phyloP scores from a whole-genome alignment of 53 echinoderm and acorn worm genomes.

The Echinometra lucunter region DNA sequence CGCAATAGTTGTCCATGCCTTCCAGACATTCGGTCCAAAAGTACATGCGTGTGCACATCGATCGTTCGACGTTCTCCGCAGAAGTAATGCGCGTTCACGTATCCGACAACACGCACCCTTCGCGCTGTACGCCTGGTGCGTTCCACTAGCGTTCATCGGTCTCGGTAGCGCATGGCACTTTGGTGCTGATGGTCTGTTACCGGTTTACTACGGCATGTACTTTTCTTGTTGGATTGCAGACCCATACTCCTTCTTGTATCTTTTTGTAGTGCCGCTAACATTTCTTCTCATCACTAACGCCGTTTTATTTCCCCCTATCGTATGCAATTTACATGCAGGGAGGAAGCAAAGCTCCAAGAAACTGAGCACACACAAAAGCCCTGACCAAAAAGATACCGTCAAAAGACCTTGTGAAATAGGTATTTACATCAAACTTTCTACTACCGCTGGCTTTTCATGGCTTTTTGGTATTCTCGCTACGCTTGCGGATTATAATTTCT shows the following conservation, averaged over 20 bases:
- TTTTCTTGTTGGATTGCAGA: constrained; percentile 91
- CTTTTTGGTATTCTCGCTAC: constrained; percentile 79
- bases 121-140: constrained; percentile 91
- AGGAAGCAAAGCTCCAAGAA: constrained; percentile 1
- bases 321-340: constrained; percentile 73
- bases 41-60: constrained; percentile 20
- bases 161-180: constrained; percentile 76
- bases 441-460: constrained; percentile 94
- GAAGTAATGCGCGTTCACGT: constrained; percentile 47
- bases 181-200: constrained; percentile 74
- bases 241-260: constrained; percentile 75
- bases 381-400: constrained; percentile 16
- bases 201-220: constrained; percentile 83
- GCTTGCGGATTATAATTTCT: constrained; percentile 59
- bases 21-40: constrained; percentile 89
- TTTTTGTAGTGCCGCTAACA: constrained; percentile 81
- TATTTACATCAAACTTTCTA: constrained; percentile 87
- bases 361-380: constrained; percentile 13
- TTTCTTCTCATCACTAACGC: constrained; percentile 74
- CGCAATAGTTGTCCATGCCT: constrained; percentile 86
- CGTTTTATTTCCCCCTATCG: constrained; percentile 74
- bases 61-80: constrained; percentile 52
- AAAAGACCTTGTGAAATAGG: constrained; percentile 62
- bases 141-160: constrained; percentile 72
- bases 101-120: constrained; percentile 74